phyloP scores from a whole-genome alignment of 37 sponge, comb jelly and placozoan species.

The Geodia barretti region DNA sequence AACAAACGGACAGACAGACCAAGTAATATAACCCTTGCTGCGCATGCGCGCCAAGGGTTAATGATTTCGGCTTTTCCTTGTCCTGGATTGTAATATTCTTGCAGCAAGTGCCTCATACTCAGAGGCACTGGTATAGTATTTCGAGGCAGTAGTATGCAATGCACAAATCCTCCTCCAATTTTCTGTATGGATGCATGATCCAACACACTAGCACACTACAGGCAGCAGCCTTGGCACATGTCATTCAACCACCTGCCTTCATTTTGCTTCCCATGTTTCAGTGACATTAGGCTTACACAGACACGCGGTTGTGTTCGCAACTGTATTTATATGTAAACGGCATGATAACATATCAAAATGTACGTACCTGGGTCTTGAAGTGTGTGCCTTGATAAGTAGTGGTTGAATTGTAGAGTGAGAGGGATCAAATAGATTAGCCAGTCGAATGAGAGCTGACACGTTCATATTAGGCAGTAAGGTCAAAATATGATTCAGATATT shows the following conservation, averaged over 20 bases:
- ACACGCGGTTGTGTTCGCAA: neutral
- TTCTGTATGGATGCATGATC: neutral
- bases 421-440: slow-evolving; percentile 71
- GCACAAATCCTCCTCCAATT: too few relatives aligned
- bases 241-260: too few relatives aligned
- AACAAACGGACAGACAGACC: too few relatives aligned
- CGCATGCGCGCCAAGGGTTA: too few relatives aligned
- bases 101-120: too few relatives aligned
- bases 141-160: too few relatives aligned
- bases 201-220: neutral
- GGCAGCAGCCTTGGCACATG: neutral
- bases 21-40: too few relatives aligned
- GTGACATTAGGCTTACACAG: slow-evolving; percentile 15
- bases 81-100: too few relatives aligned
- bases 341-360: neutral
- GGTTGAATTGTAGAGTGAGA: slow-evolving; percentile 61
- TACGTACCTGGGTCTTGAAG: slow-evolving; percentile 36
- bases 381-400: slow-evolving; percentile 55
- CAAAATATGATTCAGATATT: slow-evolving; percentile 35
- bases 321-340: neutral
- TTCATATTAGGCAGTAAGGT: slow-evolving; percentile 50
- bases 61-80: too few relatives aligned
- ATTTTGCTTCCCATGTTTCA: too few relatives aligned
- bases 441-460: slow-evolving; percentile 32
- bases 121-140: too few relatives aligned